Percentiles rank a stretch among this genome's conserved stretches.
These are phyloP conservation scores for Phragmatobia fuliginosa DNA, from an alignment of 2,888 invertebrate genomes.

Conservation along the genomic window DNA sequence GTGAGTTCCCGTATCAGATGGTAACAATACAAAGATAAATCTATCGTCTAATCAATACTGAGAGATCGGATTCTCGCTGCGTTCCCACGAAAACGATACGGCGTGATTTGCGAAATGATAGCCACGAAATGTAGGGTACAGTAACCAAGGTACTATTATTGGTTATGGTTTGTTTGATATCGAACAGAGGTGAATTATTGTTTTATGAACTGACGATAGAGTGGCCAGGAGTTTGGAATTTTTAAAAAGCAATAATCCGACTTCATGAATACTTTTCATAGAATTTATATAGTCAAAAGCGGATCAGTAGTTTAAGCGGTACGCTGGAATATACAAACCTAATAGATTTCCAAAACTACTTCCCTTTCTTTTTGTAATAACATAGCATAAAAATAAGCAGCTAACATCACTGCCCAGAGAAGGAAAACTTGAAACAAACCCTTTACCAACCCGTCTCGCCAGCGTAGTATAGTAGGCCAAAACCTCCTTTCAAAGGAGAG, in stretches of 20 bases:
- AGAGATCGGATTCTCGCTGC: constrained; percentile 58
- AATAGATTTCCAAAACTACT: too few species aligned
- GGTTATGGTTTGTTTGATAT: constrained; percentile 9
- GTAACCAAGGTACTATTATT: constrained; percentile 12
- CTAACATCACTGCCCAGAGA: too few species aligned
- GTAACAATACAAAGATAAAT: constrained; percentile 66
- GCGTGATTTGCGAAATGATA: constrained; percentile 64
- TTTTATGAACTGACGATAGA: background rate
- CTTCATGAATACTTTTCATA: background rate
- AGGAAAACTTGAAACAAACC: too few species aligned
- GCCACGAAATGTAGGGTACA: constrained; percentile 45
- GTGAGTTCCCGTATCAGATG: constrained; percentile 68
- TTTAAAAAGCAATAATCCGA: background rate
- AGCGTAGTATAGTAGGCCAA: too few species aligned
- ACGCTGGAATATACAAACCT: too few species aligned
- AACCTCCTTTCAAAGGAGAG: too few species aligned
- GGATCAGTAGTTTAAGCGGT: too few species aligned
- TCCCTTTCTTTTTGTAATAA: too few species aligned
- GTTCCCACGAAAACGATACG: constrained; percentile 74
- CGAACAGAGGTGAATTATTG: constrained; percentile 10
- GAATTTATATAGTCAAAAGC: too few species aligned
- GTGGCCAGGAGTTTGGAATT: background rate
- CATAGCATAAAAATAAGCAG: too few species aligned
- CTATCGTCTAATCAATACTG: constrained; percentile 67
- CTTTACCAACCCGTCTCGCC: too few species aligned